Evolutionary conservation across 2,888 invertebrate species (phyloP), one percentile per base, ranked within the genome.

Genomic region (Resseliella maxima): DNA sequence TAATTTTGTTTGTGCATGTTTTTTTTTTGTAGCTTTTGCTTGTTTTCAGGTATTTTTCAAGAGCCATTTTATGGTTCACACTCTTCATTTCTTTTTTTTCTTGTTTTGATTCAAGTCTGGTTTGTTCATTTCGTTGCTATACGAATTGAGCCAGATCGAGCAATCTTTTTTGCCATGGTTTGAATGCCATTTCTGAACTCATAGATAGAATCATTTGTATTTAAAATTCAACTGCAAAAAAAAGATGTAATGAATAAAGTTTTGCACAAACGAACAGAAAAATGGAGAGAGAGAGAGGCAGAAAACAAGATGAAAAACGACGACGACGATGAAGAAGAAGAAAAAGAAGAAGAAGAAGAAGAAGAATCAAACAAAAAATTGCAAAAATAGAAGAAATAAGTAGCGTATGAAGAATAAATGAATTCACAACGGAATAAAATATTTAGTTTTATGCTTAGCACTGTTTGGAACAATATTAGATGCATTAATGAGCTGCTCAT

Each of bases 1-100:
- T 35, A 72, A 72, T 35, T 59, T 72, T 72, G 72, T 72, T 5
- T 15, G 18, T 31, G 31, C 31, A 18, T 50, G 46, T 72, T 5
- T 72, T 31, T 72, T 8, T 18, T 72, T 12, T 72, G 1, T 15
- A 18, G 5, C 15, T 5, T 3, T 24, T 59, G 72, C 72, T 31
- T 15, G 18, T 72, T 72, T 72, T 72, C 12, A 72, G 35, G 72
- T 72, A 72, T 72, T 72, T n/a, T n/a, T 72, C 35, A 35, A 72
- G 72, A 72, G 35, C 5, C 72, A 72, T 50, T 18, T 50, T 18
- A 50, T n/a, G n/a, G n/a, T n/a, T n/a, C n/a, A 18, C 2, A 50
- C 46, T 50, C 18, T 50, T 50, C 18, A 8, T 50, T 12, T 41
- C 6, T 41, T 8, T 59, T 59, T 59, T 59, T 59, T 1, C 41